These are phyloP conservation scores for Phoxinus dragarum DNA, from an alignment of 2,797 vertebrate species.

Conservation along the genomic window DNA sequence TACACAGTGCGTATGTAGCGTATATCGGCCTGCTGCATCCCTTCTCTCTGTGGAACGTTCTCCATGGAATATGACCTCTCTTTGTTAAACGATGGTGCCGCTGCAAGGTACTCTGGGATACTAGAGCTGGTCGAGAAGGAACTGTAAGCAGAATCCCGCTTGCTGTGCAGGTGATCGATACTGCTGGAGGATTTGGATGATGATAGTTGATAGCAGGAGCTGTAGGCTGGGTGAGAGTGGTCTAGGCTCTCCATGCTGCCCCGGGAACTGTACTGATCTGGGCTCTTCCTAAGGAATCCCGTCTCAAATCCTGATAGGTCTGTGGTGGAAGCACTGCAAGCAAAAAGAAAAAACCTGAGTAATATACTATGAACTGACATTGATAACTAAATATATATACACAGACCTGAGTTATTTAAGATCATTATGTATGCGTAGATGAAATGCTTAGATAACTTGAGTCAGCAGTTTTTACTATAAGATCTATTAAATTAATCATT, in stretches of 20 bases:
- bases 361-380: not conserved
- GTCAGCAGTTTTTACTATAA: not conserved
- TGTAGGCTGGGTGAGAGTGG: slow-evolving; percentile 81
- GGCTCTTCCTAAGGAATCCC: slow-evolving; percentile 89
- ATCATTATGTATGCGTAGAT: not conserved
- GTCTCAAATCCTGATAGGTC: slow-evolving; percentile 89
- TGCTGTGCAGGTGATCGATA: slow-evolving; percentile 94
- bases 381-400: not conserved
- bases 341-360: not conserved
- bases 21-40: slow-evolving; percentile 87
- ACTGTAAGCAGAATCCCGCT: slow-evolving; percentile 95
- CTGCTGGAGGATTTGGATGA: slow-evolving; percentile 92
- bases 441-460: not conserved
- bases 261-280: slow-evolving; percentile 93
- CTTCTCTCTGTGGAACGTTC: slow-evolving; percentile 76
- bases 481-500: not conserved
- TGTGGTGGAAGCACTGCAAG: slow-evolving; percentile 85
- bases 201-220: slow-evolving; percentile 88
- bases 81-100: slow-evolving; percentile 72
- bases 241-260: slow-evolving; percentile 97
- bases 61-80: slow-evolving; percentile 87
- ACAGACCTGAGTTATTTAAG: not conserved
- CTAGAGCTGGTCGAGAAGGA: slow-evolving; percentile 96
- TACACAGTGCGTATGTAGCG: slow-evolving; percentile 85
- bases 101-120: slow-evolving; percentile 88